A percentile compares a stretch with the other conserved stretches of the same genome.
Conservation (phyloP, 2,113 vertebrate species). For the Centropus unirufus region DNA sequence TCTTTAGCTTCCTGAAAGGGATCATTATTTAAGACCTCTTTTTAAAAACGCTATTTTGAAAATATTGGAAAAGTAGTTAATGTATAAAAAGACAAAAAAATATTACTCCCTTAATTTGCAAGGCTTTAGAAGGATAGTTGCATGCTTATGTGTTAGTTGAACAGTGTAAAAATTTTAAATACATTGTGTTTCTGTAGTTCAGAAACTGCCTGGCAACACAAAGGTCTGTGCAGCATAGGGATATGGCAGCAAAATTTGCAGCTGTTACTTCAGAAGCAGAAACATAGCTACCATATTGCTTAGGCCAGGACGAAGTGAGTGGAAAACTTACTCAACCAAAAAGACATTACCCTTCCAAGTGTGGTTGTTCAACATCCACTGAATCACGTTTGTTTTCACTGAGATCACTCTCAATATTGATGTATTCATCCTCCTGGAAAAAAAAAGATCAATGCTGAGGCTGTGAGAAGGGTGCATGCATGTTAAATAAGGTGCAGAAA, state of each 20-base stretch:
- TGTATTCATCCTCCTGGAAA: constrained; percentile 62
- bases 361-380: neutral
- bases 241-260: neutral
- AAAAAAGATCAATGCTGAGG: neutral
- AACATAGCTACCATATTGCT: neutral
- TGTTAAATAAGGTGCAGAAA: neutral
- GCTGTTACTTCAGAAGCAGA: neutral
- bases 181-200: neutral
- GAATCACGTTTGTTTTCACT: constrained; percentile 8
- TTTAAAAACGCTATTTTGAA: neutral
- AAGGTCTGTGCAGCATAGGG: neutral
- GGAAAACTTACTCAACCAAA: neutral
- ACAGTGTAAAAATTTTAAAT: neutral
- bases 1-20: neutral
- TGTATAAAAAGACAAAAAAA: neutral
- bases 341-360: constrained; percentile 71
- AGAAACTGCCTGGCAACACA: neutral
- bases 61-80: neutral
- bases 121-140: neutral
- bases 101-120: neutral
- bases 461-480: neutral
- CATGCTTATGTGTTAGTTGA: accelerated
- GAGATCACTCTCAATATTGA: constrained; percentile 52
- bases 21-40: neutral
- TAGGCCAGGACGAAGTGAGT: neutral